Percentiles rank a stretch among this genome's conserved stretches.
These are phyloP conservation scores for Calonectris borealis DNA, from an alignment of 2,113 vertebrate species.

Conservation along the genomic window DNA sequence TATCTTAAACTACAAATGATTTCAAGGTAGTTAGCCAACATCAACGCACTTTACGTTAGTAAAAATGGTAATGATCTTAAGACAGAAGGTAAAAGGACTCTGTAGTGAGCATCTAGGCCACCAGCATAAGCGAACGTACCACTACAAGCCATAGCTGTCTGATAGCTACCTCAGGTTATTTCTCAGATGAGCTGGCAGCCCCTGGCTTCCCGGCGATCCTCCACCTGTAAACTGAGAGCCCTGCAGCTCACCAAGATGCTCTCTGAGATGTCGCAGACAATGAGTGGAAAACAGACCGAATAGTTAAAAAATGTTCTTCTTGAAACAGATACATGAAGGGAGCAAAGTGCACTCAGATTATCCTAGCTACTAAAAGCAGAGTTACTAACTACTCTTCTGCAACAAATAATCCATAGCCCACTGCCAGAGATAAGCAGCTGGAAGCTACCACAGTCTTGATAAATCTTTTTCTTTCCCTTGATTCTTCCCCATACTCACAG, in stretches of 20 bases:
- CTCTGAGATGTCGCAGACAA: not conserved
- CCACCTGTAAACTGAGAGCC: not conserved
- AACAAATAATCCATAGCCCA: not conserved
- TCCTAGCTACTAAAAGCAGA: not conserved
- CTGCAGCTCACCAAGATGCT: not conserved
- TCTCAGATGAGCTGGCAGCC: not conserved
- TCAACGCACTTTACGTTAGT: not conserved
- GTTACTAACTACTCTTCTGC: not conserved
- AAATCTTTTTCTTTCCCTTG: not conserved
- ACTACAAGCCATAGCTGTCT: not conserved
- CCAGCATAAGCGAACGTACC: not conserved
- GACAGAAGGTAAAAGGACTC: not conserved
- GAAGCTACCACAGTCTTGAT: not conserved
- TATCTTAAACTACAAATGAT: not conserved
- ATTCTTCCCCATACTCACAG: not conserved
- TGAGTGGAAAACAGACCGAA: not conserved
- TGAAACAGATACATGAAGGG: not conserved
- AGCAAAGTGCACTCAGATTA: not conserved
- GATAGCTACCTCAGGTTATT: not conserved
- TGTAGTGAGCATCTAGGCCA: not conserved
- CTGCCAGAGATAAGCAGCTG: not conserved
- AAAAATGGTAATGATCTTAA: not conserved
- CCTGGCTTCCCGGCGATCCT: not conserved
- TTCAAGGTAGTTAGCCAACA: not conserved
- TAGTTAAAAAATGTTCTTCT: not conserved